A percentile compares a stretch with the other conserved stretches of the same genome.
These are phyloP conservation scores for Oreonectes daqikongensis DNA, from an alignment of 2,797 vertebrate species.

Conservation along the genomic window DNA sequence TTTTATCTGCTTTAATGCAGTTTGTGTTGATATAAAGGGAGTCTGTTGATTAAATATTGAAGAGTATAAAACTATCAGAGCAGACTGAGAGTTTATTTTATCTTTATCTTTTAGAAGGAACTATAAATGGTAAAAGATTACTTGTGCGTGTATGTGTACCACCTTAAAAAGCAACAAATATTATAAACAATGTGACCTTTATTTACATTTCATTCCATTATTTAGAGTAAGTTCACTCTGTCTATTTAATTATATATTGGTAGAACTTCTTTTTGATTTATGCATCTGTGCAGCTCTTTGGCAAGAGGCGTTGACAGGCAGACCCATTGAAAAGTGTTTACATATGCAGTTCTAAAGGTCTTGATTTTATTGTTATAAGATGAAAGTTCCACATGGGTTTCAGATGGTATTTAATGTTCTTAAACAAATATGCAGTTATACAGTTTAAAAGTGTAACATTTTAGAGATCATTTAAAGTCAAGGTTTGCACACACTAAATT, in stretches of 20 bases:
- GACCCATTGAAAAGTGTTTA: background rate
- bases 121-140: constrained; percentile 45
- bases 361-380: background rate
- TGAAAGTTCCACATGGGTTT: no score
- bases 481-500: no score
- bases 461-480: no score
- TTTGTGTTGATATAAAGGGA: constrained; percentile 46
- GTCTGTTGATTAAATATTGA: constrained; percentile 43
- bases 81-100: constrained; percentile 16
- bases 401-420: no score
- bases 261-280: no score
- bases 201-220: constrained; percentile 9
- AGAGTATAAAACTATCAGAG: constrained; percentile 30
- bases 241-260: no score
- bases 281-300: no score
- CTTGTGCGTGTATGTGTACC: constrained; percentile 13
- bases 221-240: no score
- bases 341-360: background rate
- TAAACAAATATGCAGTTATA: no score
- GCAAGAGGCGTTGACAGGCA: no score
- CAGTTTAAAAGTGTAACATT: no score
- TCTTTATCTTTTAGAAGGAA: constrained; percentile 24
- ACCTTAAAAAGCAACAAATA: background rate
- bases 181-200: constrained; percentile 8
- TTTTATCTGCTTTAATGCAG: constrained; percentile 24